These are phyloP conservation scores for Aphelocoma californica DNA, from an alignment of 2,797 vertebrate species.

Conservation along the genomic window DNA sequence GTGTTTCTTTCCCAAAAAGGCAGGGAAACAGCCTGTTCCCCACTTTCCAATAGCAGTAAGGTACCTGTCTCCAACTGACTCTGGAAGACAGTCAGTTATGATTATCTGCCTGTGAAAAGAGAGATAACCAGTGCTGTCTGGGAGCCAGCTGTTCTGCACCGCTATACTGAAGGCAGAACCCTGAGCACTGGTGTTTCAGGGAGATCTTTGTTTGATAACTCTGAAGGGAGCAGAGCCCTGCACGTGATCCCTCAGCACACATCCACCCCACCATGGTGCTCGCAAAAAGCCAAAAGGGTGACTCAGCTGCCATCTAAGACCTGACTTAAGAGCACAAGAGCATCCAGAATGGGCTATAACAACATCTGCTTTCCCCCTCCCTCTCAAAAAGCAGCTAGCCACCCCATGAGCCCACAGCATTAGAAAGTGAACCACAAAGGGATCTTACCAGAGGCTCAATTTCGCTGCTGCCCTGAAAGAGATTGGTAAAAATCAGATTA, in stretches of 20 bases:
- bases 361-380: neutral
- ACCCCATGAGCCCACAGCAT: neutral
- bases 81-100: neutral
- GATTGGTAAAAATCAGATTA: neutral
- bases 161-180: neutral
- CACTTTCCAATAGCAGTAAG: neutral
- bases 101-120: neutral
- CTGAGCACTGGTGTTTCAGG: fast-evolving
- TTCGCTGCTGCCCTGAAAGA: neutral
- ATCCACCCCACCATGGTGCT: neutral
- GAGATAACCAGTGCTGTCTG: fast-evolving
- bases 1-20: neutral
- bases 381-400: neutral
- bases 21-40: neutral
- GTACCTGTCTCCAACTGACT: neutral
- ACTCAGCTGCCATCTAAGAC: neutral
- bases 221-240: neutral
- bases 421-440: neutral
- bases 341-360: neutral
- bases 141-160: neutral
- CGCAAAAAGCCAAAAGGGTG: fast-evolving
- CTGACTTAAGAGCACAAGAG: too few species aligned
- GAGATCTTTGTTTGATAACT: neutral
- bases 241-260: neutral
- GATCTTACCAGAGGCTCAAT: neutral